Evolutionary conservation across 1,140 invertebrate genomes (phyloP).

Genomic region (Daktulosphaira vitifoliae): DNA sequence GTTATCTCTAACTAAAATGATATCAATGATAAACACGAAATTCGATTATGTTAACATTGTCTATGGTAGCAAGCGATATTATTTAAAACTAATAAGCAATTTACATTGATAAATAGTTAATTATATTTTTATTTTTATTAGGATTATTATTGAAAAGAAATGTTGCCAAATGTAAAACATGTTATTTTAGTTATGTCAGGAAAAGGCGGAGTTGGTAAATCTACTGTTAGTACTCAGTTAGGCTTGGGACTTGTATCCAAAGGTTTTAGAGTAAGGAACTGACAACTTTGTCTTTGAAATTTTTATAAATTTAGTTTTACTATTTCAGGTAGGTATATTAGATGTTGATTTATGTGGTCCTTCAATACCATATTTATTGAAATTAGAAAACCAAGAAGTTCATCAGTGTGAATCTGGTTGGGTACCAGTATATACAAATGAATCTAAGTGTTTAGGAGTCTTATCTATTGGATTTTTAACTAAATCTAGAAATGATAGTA

Average conservation of each 20-base stretch:
- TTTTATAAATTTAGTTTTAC: no score
- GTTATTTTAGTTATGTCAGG: conserved; percentile 81
- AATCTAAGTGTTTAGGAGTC: conserved; percentile 70
- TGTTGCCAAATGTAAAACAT: conserved; percentile 63
- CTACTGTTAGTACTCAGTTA: conserved; percentile 81
- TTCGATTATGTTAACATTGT: no score
- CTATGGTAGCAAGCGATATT: no score
- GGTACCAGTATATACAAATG: conserved; percentile 85
- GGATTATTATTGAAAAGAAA: not conserved
- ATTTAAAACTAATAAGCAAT: no score
- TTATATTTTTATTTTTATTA: no score
- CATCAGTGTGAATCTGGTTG: conserved; percentile 95
- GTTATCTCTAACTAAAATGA: no score
- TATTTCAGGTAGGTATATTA: conserved; percentile 82
- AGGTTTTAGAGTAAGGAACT: conserved; percentile 71
- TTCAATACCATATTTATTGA: conserved; percentile 76
- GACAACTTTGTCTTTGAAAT: no score
- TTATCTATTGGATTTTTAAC: conserved; percentile 95
- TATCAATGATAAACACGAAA: no score
- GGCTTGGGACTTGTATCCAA: conserved; percentile 70
- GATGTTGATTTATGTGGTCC: conserved; percentile 96
- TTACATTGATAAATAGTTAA: no score
- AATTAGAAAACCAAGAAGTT: conserved; percentile 67
- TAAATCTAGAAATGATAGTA: conserved; percentile 72
- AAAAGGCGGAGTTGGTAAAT: conserved; percentile 98